phyloP scores from a whole-genome alignment of 2,888 invertebrate genomes.

The Coleophora deauratella region DNA sequence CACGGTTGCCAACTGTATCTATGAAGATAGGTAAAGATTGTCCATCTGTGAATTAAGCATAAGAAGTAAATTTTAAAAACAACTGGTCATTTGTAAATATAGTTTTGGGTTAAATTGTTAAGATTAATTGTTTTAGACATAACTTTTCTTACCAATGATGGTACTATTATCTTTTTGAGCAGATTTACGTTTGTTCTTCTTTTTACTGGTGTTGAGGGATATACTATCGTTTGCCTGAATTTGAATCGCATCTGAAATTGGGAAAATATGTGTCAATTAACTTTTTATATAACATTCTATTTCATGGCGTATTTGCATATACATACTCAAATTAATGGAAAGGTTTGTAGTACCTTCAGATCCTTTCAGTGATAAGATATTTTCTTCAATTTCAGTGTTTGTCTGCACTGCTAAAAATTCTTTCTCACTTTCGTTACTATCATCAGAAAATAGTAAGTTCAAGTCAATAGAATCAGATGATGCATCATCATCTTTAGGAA shows the following conservation, averaged over 20 bases:
- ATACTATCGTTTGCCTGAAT: background rate
- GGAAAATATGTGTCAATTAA: too few relatives aligned
- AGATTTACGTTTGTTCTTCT: slow-evolving; percentile 22
- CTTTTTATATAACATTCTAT: too few relatives aligned
- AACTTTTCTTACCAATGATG: slow-evolving; percentile 22
- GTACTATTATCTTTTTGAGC: slow-evolving; percentile 11
- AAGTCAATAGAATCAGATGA: slow-evolving; percentile 53
- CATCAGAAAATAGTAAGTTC: slow-evolving; percentile 52
- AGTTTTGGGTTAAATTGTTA: too few relatives aligned
- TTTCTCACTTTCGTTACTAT: slow-evolving; percentile 40
- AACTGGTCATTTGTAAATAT: slow-evolving; percentile 13
- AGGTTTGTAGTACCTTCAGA: slow-evolving; percentile 44
- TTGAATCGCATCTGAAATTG: background rate
- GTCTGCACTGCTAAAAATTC: slow-evolving; percentile 12
- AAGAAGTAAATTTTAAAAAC: too few relatives aligned
- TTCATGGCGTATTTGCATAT: background rate
- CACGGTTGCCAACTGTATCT: slow-evolving; percentile 27
- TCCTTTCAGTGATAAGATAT: slow-evolving; percentile 44
- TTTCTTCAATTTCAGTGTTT: slow-evolving; percentile 18
- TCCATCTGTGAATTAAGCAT: slow-evolving; percentile 6
- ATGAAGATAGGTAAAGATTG: slow-evolving; percentile 23
- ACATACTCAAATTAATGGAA: slow-evolving; percentile 29
- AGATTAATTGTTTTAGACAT: too few relatives aligned
- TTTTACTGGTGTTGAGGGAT: slow-evolving; percentile 10
- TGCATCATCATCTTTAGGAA: slow-evolving; percentile 18